phyloP scores from a whole-genome alignment of 1,140 invertebrate genomes.

The Wiebesia pumilae region DNA sequence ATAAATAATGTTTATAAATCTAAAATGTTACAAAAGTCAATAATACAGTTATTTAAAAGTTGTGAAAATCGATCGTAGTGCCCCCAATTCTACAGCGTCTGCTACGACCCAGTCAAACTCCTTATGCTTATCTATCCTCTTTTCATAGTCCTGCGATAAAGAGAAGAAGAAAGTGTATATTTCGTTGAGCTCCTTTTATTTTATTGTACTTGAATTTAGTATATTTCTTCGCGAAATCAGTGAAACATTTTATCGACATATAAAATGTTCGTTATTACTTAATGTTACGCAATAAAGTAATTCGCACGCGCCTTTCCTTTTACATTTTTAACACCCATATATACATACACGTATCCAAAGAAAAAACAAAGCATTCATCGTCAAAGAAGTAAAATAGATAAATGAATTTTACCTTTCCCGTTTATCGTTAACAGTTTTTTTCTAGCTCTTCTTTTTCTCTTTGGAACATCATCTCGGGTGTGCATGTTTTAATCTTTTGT shows the following conservation, averaged over 20 bases:
- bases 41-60: neutral
- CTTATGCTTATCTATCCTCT: neutral
- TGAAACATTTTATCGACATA: neutral
- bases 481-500: neutral
- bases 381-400: neutral
- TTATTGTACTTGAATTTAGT: neutral
- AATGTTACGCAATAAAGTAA: neutral
- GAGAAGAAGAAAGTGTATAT: constrained; percentile 5
- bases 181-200: neutral
- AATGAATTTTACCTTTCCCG: neutral
- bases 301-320: neutral
- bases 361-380: neutral
- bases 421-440: neutral
- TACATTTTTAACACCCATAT: neutral
- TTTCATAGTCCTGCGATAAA: constrained; percentile 1
- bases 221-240: neutral
- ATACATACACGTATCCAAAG: neutral
- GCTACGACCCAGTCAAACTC: neutral
- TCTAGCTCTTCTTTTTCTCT: neutral
- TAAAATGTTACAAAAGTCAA: neutral
- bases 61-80: neutral
- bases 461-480: neutral
- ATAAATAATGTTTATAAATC: too few relatives aligned
- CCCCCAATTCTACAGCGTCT: neutral
- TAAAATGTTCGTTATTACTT: neutral